Percentiles rank a stretch among this genome's conserved stretches.
Conservation (phyloP, 2,888 invertebrate species). For the Incurvaria masculella region DNA sequence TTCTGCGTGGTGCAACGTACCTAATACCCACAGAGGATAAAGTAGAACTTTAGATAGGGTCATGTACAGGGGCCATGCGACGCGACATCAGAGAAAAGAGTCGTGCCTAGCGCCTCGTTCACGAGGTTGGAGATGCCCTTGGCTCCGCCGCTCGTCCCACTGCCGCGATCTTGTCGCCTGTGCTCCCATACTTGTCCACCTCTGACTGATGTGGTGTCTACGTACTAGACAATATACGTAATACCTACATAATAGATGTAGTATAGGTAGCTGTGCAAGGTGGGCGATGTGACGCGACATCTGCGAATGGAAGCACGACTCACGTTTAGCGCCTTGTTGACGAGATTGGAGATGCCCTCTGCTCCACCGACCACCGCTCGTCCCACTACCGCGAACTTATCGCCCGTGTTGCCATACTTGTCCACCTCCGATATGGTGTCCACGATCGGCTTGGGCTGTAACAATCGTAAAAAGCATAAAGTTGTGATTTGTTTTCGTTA, state of each 20-base stretch:
- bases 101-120: slow-evolving; percentile 61
- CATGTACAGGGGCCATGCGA: too few relatives aligned
- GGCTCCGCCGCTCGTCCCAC: slow-evolving; percentile 63
- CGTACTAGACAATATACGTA: too few relatives aligned
- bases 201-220: slow-evolving; percentile 72
- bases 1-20: too few relatives aligned
- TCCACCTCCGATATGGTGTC: slow-evolving; percentile 72
- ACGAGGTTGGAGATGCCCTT: slow-evolving; percentile 65
- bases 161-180: slow-evolving; percentile 63
- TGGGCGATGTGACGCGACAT: neutral
- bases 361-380: slow-evolving; percentile 64
- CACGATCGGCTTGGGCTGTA: slow-evolving; percentile 66
- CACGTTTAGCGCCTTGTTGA: slow-evolving; percentile 63
- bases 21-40: too few relatives aligned
- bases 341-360: slow-evolving; percentile 62
- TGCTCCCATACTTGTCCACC: slow-evolving; percentile 77
- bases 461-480: too few relatives aligned
- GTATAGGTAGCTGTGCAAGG: neutral
- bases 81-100: too few relatives aligned
- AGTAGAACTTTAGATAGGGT: too few relatives aligned
- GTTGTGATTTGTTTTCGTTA: too few relatives aligned
- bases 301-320: slow-evolving; percentile 22
- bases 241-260: too few relatives aligned
- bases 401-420: slow-evolving; percentile 76
- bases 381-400: slow-evolving; percentile 62